Evolutionary conservation across 1,140 invertebrate species (phyloP).

Genomic region (Drosophila pandora): DNA sequence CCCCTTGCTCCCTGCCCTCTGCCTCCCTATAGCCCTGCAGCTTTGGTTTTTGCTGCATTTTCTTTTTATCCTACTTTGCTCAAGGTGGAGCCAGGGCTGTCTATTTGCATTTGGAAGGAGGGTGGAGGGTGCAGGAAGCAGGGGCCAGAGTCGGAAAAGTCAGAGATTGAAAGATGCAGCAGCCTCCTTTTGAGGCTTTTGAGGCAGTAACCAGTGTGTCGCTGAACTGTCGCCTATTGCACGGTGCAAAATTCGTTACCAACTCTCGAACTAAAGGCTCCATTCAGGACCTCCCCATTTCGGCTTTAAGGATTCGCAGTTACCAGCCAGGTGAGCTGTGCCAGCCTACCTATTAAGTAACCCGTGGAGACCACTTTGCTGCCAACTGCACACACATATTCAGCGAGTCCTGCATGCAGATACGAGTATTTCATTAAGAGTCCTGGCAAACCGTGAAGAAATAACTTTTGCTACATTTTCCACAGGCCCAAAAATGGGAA

Average conservation of each 20-base stretch:
- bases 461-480: constrained; percentile 77
- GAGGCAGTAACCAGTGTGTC: constrained; percentile 47
- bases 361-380: constrained; percentile 49
- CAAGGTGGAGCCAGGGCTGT: constrained; percentile 55
- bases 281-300: not conserved
- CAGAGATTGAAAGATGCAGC: constrained; percentile 63
- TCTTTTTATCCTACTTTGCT: constrained; percentile 78
- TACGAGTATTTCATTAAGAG: constrained; percentile 62
- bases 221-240: constrained; percentile 55
- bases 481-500: constrained; percentile 47
- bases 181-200: constrained; percentile 49
- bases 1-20: not conserved
- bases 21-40: constrained; percentile 16
- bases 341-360: constrained; percentile 56
- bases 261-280: constrained; percentile 7
- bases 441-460: constrained; percentile 66
- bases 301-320: constrained; percentile 1
- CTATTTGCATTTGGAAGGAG: constrained; percentile 62
- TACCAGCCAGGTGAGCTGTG: constrained; percentile 24
- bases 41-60: constrained; percentile 51
- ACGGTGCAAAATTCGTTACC: not conserved
- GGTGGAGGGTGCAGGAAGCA: not conserved
- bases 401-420: constrained; percentile 20
- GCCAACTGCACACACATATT: constrained; percentile 39
- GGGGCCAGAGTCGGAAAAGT: not conserved